Conservation (phyloP, 2,888 invertebrate genomes). For the Myathropa florea region DNA sequence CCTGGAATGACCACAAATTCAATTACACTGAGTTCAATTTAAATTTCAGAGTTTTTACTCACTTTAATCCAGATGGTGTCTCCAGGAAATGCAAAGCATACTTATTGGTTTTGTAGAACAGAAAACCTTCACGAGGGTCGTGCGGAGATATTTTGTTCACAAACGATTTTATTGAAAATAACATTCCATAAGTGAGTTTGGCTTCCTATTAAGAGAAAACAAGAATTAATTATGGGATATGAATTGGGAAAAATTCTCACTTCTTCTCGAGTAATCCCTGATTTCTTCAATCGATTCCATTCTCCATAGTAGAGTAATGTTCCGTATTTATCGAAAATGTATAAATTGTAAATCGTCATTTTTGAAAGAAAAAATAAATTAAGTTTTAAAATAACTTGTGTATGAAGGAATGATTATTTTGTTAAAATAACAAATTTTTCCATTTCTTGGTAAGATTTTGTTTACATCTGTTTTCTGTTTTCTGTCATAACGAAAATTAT, state of each 20-base stretch:
- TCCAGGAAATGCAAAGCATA: constrained; percentile 97
- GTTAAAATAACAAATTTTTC: no score
- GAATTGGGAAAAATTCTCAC: constrained; percentile 81
- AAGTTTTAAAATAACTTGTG: background rate
- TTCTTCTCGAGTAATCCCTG: constrained; percentile 96
- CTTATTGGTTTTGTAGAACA: constrained; percentile 95
- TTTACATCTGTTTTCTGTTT: background rate
- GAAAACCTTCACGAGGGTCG: constrained; percentile 95
- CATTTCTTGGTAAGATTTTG: background rate
- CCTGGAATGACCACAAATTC: constrained; percentile 72
- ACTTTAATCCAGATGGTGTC: constrained; percentile 96
- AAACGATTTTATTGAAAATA: constrained; percentile 98
- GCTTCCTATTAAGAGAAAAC: constrained; percentile 89
- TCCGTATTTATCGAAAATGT: constrained; percentile 97
- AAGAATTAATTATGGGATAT: background rate
- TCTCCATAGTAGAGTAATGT: constrained; percentile 94
- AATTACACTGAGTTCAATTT: background rate
- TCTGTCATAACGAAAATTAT: background rate
- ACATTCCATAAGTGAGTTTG: constrained; percentile 98
- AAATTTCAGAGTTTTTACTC: constrained; percentile 30
- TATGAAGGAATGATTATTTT: background rate
- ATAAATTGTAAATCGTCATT: constrained; percentile 97
- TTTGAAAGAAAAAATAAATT: constrained; percentile 62
- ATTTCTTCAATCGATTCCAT: constrained; percentile 97
- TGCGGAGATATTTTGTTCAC: constrained; percentile 96